Evolutionary conservation across 1,140 invertebrate genomes (phyloP), one percentile per base, ranked within the genome.

Genomic region (Musca domestica): DNA sequence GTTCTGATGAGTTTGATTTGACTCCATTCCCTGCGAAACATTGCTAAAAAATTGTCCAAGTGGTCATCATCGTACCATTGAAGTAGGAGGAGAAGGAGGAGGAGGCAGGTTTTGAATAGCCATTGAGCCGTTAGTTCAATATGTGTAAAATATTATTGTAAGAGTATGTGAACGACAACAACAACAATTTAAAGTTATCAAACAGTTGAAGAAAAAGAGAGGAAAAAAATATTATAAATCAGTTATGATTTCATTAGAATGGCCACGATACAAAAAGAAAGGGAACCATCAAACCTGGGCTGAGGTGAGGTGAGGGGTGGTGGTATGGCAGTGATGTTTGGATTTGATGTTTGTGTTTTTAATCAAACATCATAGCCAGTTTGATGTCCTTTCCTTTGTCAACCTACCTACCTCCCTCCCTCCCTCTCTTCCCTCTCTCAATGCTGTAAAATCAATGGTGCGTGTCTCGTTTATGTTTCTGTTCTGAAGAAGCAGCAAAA

Each of bases 321-420:
- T 23, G 20, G 22, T 23, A n/a, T n/a, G 15, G 22, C 19, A 49
- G 19, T 20, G 10, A 27, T 27, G 12, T 2, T 27, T 56, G 10
- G 52, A 56, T 48, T 34, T 66, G 46, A 49, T 66, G 64, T 66
- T 66, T 66, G 64, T 47, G 64, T 66, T 66, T 66, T 66, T 66
- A 66, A 66, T 66, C 48, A 66, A 41, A 66, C 22, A 66, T 22
- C 64, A 30, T 56, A 27, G 52, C 52, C 14, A 15, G 12, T 56
- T 56, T 27, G 23, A 23, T 41, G 34, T 56, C 52, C 23, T 27
- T 15, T n/a, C 23, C 23, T 27, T 0, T 27, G 23, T 27, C 12
- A 27, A 3, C 49, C 5, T 9, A 51, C 6, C 17, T 22, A 3
- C 10, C 17, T 56, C 3, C 23, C 12, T 15, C 2, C 23, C 20